A percentile compares a stretch with the other conserved stretches of the same genome.
Evolutionary conservation across 2,113 vertebrate species (phyloP).

Genomic region (Antigone vipio): DNA sequence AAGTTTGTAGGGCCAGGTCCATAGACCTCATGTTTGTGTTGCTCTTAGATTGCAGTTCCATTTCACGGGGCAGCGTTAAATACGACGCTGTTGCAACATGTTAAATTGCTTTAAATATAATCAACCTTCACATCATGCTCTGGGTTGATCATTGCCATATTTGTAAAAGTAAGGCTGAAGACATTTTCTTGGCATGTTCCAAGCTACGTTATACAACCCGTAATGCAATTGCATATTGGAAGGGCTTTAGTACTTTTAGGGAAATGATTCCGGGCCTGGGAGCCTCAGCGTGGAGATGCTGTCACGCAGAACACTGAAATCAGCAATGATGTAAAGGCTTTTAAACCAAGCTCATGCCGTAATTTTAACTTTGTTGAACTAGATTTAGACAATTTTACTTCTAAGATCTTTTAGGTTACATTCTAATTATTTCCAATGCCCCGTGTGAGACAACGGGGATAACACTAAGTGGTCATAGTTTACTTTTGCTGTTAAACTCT

Average conservation of each 20-base stretch:
- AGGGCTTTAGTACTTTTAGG: not conserved
- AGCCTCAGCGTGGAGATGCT: not conserved
- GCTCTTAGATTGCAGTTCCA: not conserved
- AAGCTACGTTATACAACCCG: not conserved
- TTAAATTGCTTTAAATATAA: not conserved
- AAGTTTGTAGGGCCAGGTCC: not conserved
- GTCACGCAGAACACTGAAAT: not conserved
- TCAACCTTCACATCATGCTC: not conserved
- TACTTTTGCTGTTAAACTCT: conserved; percentile 11
- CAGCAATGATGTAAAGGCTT: not conserved
- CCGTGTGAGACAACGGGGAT: not conserved
- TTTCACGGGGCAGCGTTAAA: not conserved
- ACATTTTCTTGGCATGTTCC: conserved; percentile 6
- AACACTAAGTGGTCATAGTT: not conserved
- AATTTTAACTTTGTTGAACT: not conserved
- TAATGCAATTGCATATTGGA: not conserved
- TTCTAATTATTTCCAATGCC: not conserved
- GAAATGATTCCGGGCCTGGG: not conserved
- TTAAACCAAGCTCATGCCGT: not conserved
- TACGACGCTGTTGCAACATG: not conserved
- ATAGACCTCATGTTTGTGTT: not conserved
- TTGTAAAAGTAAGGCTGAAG: conserved; percentile 6
- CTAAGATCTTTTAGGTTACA: not conserved
- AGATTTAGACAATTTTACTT: not conserved
- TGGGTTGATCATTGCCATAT: conserved; percentile 28